Evolutionary conservation across 2,797 vertebrate species (phyloP).

Genomic region (Silurus aristotelis): DNA sequence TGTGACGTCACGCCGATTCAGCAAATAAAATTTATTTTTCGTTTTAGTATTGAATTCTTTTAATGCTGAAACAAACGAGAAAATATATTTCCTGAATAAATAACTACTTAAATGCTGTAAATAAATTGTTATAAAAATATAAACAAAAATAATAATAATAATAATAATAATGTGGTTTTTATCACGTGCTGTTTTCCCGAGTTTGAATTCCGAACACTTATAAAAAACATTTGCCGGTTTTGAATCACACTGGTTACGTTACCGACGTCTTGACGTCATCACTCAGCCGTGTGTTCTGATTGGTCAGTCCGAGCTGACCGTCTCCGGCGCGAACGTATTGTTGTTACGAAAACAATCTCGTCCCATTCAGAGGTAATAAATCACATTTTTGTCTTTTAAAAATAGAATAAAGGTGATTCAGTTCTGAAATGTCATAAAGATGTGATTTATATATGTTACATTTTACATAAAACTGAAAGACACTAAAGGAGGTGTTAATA

Average conservation of each 20-base stretch:
- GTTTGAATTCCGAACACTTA: too few species aligned
- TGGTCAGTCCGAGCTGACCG: neutral
- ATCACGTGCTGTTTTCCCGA: neutral
- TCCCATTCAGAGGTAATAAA: neutral
- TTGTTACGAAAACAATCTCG: neutral
- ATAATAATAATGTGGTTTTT: neutral
- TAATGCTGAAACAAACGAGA: neutral
- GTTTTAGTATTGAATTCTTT: neutral
- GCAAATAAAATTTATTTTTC: neutral
- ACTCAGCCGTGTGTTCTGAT: neutral
- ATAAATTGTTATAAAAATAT: too few species aligned
- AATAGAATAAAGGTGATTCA: neutral
- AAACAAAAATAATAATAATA: neutral
- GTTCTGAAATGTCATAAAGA: neutral
- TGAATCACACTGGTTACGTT: neutral
- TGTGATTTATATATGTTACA: neutral
- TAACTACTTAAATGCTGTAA: too few species aligned
- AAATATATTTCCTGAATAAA: neutral
- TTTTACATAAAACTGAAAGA: neutral
- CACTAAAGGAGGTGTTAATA: neutral
- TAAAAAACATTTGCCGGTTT: neutral
- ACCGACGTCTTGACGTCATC: slow-evolving; percentile 4
- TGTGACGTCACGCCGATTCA: neutral
- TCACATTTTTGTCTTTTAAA: neutral
- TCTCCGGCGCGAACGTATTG: neutral